Conservation (phyloP, 2,888 invertebrate genomes). For the Pristionchus fissidentatus region DNA sequence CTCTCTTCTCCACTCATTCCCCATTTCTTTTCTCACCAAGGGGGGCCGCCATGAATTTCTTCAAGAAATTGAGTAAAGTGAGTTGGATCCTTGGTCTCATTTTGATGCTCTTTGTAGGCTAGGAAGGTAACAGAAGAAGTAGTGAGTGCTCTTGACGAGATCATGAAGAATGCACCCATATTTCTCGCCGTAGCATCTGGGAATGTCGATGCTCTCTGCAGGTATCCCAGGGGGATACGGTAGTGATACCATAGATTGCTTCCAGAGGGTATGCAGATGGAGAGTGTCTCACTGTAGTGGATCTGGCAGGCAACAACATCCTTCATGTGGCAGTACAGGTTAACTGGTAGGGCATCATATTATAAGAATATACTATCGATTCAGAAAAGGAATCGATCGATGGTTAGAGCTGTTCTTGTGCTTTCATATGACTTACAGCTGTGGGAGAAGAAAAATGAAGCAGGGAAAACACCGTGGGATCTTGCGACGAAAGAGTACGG, state of each 20-base stretch:
- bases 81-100: not conserved
- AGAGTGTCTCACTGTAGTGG: not conserved
- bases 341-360: not conserved
- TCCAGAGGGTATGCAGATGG: conserved; percentile 42
- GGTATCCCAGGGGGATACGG: too few relatives aligned
- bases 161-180: conserved; percentile 17
- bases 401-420: conserved; percentile 21
- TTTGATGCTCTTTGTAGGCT: not conserved
- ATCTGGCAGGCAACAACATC: conserved; percentile 37
- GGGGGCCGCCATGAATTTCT: conserved; percentile 41
- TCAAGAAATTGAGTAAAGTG: conserved; percentile 36
- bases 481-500: not conserved
- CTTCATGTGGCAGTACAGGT: conserved; percentile 31
- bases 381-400: conserved; percentile 1
- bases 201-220: conserved; percentile 35
- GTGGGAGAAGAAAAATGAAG: conserved; percentile 42
- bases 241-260: not conserved
- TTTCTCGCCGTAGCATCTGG: conserved; percentile 20
- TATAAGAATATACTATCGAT: not conserved
- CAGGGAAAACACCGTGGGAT: conserved; percentile 14
- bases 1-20: not conserved
- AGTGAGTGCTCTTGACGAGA: conserved; percentile 24
- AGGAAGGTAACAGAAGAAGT: conserved; percentile 13
- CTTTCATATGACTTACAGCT: not conserved
- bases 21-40: not conserved